Evolutionary conservation across 2,888 invertebrate genomes (phyloP).

Genomic region (Teinopalpus imperialis): DNA sequence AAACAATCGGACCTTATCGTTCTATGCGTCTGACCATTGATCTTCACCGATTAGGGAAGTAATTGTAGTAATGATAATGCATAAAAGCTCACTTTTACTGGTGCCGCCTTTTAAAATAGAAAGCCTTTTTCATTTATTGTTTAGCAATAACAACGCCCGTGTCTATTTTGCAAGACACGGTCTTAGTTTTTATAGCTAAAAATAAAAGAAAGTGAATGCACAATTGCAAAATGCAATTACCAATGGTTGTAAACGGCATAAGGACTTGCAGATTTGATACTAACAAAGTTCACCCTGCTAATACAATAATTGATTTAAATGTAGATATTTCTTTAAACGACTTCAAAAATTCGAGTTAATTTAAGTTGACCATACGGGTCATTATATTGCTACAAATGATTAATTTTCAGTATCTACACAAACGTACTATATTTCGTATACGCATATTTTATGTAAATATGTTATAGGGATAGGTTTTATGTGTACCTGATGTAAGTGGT

Average conservation of each 20-base stretch:
- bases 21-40: conserved; percentile 50
- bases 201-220: conserved; percentile 36
- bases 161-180: conserved; percentile 28
- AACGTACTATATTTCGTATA: too few relatives aligned
- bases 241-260: too few relatives aligned
- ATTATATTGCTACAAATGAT: too few relatives aligned
- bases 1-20: conserved; percentile 56
- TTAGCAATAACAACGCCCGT: conserved; percentile 48
- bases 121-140: conserved; percentile 54
- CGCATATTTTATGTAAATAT: too few relatives aligned
- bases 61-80: conserved; percentile 59
- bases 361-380: too few relatives aligned
- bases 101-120: conserved; percentile 50
- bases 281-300: too few relatives aligned
- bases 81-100: conserved; percentile 58
- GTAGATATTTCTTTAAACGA: too few relatives aligned
- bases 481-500: too few relatives aligned
- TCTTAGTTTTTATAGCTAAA: conserved; percentile 36
- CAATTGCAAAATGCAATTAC: conserved; percentile 36
- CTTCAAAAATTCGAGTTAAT: too few relatives aligned
- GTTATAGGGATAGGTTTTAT: too few relatives aligned
- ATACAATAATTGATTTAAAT: too few relatives aligned
- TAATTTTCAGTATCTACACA: too few relatives aligned
- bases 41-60: conserved; percentile 49
- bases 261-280: conserved; percentile 5